A percentile compares a stretch with the other conserved stretches of the same genome.
Evolutionary conservation across 2,888 invertebrate genomes (phyloP).

Genomic region (Thymelicus sylvestris): DNA sequence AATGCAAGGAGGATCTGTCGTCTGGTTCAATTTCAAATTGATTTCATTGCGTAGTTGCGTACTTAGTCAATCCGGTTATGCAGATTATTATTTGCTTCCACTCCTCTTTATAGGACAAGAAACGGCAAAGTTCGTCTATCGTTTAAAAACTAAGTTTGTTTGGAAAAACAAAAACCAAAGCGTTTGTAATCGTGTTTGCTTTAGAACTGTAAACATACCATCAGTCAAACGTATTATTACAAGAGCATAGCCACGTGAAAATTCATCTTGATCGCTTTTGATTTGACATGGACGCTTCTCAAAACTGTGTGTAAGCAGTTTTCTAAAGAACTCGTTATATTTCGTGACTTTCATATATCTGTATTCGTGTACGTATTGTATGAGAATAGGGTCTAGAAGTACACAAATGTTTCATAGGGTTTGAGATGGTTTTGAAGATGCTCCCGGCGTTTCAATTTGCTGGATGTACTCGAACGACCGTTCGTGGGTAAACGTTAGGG

Average conservation of each 20-base stretch:
- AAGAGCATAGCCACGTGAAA: background rate
- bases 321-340: conserved; percentile 16
- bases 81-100: too few relatives aligned
- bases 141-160: too few relatives aligned
- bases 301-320: conserved; percentile 17
- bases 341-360: conserved; percentile 3
- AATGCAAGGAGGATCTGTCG: too few relatives aligned
- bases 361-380: background rate
- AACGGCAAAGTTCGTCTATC: too few relatives aligned
- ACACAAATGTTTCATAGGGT: background rate
- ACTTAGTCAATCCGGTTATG: too few relatives aligned
- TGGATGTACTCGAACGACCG: background rate
- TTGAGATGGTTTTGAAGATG: background rate
- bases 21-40: too few relatives aligned
- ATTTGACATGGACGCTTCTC: background rate
- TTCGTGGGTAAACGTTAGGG: too few relatives aligned
- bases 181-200: too few relatives aligned
- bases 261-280: background rate
- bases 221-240: background rate
- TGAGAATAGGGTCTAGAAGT: background rate
- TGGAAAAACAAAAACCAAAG: too few relatives aligned
- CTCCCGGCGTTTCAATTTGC: background rate
- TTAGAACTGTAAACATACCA: background rate
- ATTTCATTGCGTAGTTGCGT: too few relatives aligned
- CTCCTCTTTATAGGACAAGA: too few relatives aligned